Base-by-base conservation (phyloP, 1,140 invertebrate species). In the Bicyclus anynana region DNA sequence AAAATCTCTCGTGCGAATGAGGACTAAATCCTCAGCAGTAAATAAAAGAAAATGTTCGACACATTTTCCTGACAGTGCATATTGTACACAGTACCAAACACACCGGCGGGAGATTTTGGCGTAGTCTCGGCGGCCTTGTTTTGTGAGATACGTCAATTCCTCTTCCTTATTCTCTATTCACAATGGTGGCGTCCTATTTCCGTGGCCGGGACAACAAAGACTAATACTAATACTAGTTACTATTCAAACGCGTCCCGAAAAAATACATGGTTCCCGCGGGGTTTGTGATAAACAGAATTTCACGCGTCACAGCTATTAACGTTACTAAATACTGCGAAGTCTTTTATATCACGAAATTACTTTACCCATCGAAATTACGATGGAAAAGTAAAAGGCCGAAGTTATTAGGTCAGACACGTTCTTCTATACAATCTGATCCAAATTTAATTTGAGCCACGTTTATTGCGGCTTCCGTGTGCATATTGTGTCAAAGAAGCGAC, bases 101-200 rank as follows among this genome's bases (percentile, higher is more conserved):
- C 16, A 44, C 17, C 26, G 21, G 33, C 40, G 51, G 51, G 40
- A 18, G 40, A 51, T 76, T 72, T 80, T 71, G 67, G 65, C 62
- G 59, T 62, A 46, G 54, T 53, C 61, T 50, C 59, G 38, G 27
- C 58, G 74, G 66, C 74, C 77, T 80, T 66, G 62, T 74, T 77
- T 69, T 69, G 65, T 77, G 67, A 75, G 69, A 72, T 61, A 64
- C 63, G 70, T 65, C 65, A 55, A 60, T 78, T 75, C 70, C 75
- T 78, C 72, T 77, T 81, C 78, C 76, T 80, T 64, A 59, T 71
- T 72, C 35, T 65, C 37, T 58, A 56, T 58, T 62, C 46, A 54
- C 65, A 68, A 62, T 66, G 53, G 42, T 63, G 55, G 35, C 53
- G 62, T 47, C 50, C 61, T 51, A 57, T 65, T 80, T 77, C 74